A percentile compares a stretch with the other conserved stretches of the same genome.
These are phyloP conservation scores for Apamea crenata DNA, from an alignment of 2,888 invertebrate genomes.

Conservation along the genomic window DNA sequence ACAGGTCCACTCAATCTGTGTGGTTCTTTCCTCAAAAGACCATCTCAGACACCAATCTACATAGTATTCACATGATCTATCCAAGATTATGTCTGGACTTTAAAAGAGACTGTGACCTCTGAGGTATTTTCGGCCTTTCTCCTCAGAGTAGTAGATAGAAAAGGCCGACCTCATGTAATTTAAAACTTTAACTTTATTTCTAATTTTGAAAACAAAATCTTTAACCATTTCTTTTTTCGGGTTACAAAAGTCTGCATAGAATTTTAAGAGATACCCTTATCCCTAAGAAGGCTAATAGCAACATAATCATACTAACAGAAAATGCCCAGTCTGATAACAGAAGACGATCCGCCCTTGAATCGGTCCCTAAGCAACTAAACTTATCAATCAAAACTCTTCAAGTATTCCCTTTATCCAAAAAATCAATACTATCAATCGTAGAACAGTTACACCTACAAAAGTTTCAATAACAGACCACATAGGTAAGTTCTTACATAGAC, in stretches of 20 bases:
- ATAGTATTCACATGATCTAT: neutral
- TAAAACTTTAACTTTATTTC: neutral
- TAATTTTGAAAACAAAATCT: neutral
- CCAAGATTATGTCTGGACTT: neutral
- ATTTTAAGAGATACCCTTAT: neutral
- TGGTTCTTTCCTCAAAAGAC: neutral
- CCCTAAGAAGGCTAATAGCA: no score
- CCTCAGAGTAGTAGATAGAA: neutral
- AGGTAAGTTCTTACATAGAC: constrained; percentile 13
- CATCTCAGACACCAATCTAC: neutral
- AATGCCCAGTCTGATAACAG: constrained; percentile 24
- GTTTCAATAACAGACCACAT: constrained; percentile 31
- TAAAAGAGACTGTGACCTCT: neutral
- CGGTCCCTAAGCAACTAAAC: constrained; percentile 51
- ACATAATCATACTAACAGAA: neutral
- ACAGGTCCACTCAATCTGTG: neutral
- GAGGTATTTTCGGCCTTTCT: neutral
- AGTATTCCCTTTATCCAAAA: constrained; percentile 56
- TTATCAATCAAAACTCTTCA: constrained; percentile 59
- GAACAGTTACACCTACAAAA: constrained; percentile 40
- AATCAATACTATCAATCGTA: constrained; percentile 61
- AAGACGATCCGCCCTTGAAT: constrained; percentile 29
- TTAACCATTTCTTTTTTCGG: no score
- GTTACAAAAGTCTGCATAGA: neutral
- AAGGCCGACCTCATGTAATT: neutral